Percentiles rank a stretch among this genome's conserved stretches.
Conservation (phyloP, 2,797 vertebrate species). For the Neosilurus hyrtlii region DNA sequence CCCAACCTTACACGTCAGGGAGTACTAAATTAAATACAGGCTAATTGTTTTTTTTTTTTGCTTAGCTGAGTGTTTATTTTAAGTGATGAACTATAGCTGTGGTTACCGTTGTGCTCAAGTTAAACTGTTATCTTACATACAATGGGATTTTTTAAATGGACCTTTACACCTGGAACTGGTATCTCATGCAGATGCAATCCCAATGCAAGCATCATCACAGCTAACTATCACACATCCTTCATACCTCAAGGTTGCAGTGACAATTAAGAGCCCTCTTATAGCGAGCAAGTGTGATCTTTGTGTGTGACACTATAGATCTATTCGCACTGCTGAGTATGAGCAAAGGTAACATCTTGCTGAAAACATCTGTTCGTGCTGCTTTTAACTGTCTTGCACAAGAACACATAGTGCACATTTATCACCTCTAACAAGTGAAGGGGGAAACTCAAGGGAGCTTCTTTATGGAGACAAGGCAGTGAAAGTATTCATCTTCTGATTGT, state of each 20-base stretch:
- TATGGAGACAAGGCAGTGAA: slow-evolving; percentile 35
- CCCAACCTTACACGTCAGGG: not conserved
- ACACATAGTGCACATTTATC: slow-evolving; percentile 49
- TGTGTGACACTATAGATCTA: not conserved
- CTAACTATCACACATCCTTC: not conserved
- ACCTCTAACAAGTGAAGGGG: slow-evolving; percentile 25
- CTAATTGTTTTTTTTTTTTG: not conserved
- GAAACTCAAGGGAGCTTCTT: slow-evolving; percentile 39
- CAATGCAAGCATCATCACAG: not conserved
- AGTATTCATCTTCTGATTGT: slow-evolving; percentile 41
- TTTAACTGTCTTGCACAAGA: slow-evolving; percentile 46
- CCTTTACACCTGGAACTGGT: not conserved
- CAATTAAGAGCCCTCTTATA: slow-evolving; percentile 24
- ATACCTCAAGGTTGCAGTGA: not conserved
- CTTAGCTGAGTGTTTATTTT: not conserved
- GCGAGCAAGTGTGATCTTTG: slow-evolving; percentile 26
- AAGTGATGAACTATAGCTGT: not conserved
- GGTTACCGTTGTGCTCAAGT: no score
- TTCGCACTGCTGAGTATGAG: slow-evolving; percentile 2
- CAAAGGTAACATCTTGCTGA: slow-evolving; percentile 33
- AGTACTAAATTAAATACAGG: not conserved
- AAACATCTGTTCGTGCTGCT: slow-evolving; percentile 38
- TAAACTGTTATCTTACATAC: not conserved
- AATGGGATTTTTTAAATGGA: not conserved
- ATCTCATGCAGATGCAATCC: not conserved